These are phyloP conservation scores for Corythaeola cristata DNA, from an alignment of 2,113 vertebrate species.

Conservation along the genomic window DNA sequence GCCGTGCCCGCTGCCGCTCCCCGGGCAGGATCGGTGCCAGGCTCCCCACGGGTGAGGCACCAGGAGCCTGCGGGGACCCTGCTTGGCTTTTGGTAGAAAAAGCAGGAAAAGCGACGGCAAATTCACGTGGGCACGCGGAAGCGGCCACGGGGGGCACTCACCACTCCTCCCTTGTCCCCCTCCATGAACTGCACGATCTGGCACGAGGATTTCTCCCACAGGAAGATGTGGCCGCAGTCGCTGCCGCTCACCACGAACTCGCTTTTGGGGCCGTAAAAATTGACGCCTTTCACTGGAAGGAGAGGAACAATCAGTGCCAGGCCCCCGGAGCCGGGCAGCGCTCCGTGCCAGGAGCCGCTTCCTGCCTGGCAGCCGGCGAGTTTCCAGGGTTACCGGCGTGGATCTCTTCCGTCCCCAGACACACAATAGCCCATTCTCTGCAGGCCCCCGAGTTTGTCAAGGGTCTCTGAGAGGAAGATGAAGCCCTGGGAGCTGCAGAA, in stretches of 20 bases:
- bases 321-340: not conserved
- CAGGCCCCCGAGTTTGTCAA: not conserved
- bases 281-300: constrained; percentile 89
- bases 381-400: not conserved
- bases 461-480: not conserved
- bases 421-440: not conserved
- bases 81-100: not conserved
- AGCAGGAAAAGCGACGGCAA: too few relatives aligned
- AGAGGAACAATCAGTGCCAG: not conserved
- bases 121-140: rapidly evolving
- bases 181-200: constrained; percentile 96
- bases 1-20: too few relatives aligned
- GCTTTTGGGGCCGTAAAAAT: constrained; percentile 90
- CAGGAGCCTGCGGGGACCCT: rapidly evolving
- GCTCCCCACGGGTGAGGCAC: rapidly evolving
- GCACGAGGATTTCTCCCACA: constrained; percentile 94
- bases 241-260: constrained; percentile 95
- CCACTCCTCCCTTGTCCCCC: constrained; percentile 93
- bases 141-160: constrained; percentile 63
- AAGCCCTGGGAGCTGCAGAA: not conserved
- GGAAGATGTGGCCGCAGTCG: constrained; percentile 93
- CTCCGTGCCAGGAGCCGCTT: not conserved
- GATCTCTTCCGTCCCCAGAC: not conserved
- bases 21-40: not conserved
- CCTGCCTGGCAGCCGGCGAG: not conserved